Base-by-base conservation (phyloP, 1,140 invertebrate species). In the Micrasema longulum region DNA sequence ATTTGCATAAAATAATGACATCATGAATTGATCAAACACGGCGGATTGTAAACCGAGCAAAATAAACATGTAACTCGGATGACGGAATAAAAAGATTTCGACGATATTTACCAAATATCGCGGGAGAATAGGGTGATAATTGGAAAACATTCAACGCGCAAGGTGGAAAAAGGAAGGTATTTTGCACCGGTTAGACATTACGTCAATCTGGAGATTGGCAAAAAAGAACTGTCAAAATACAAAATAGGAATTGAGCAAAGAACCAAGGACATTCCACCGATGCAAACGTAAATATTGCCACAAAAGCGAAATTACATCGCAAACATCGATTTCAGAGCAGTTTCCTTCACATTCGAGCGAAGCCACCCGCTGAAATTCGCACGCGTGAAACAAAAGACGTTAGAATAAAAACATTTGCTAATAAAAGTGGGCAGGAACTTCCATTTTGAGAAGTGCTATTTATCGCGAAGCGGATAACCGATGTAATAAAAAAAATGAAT, bases 381-480 rank as follows among this genome's bases (percentile, higher is more conserved):
- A 48, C 38, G 41, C 4, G 23, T 14, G 38, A 47, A 55, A 69
- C 53, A 69, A 69, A 70, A 70, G 43, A 62, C 57, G 55, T 70
- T 63, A 63, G 35, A 60, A 70, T 35, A 31, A 70, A 70, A 70
- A 70, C 55, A 70, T 68, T 63, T 45, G 43, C 57, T 50, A 70
- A 38, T 70, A 70, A 63, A 70, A 70, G 68, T 70, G 68, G 68
- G 68, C 43, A 48, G 68, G 68, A 35, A 63, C 68, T 63, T 63
- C 68, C 68, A 70, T 70, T 63, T 70, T 70, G 68, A 57, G 67
- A 57, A 47, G 22, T 23, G 22, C 52, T 23, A 14, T 66, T 52
- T 45, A 63, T n/a, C 11, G 12, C 11, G 12, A 18, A 20, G 16
- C 11, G 45, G 38, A 63, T 38, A 60, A 9, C 55, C n/a, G 26